Evolutionary conservation across 2,888 invertebrate genomes (phyloP).

Genomic region (Cheilosia grossa): DNA sequence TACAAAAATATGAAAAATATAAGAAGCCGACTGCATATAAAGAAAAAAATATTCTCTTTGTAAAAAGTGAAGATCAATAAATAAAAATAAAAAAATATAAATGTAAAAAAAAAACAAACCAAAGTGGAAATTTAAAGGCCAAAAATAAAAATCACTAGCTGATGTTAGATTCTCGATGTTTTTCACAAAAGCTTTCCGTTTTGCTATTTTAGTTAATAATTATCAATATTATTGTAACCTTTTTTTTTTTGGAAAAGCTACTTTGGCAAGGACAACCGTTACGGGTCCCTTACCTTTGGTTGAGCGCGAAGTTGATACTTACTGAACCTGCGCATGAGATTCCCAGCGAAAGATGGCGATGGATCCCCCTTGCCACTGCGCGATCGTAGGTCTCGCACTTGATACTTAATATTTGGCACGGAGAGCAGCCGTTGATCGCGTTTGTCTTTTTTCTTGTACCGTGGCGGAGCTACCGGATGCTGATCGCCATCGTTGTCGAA

Average conservation of each 20-base stretch:
- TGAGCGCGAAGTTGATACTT: slow-evolving; percentile 86
- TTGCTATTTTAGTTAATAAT: slow-evolving; percentile 55
- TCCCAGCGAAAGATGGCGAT: slow-evolving; percentile 87
- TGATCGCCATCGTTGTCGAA: slow-evolving; percentile 80
- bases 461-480: slow-evolving; percentile 85
- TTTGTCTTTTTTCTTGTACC: slow-evolving; percentile 85
- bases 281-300: slow-evolving; percentile 33
- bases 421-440: slow-evolving; percentile 89
- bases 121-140: slow-evolving; percentile 65
- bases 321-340: slow-evolving; percentile 93
- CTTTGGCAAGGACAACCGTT: slow-evolving; percentile 27
- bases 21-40: slow-evolving; percentile 67
- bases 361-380: slow-evolving; percentile 81
- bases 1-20: slow-evolving; percentile 47
- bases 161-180: slow-evolving; percentile 40
- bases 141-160: slow-evolving; percentile 33
- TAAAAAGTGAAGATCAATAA: slow-evolving; percentile 31
- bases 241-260: slow-evolving; percentile 23
- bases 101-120: slow-evolving; percentile 34
- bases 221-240: slow-evolving; percentile 8
- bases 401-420: slow-evolving; percentile 90
- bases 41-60: slow-evolving; percentile 5
- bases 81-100: neutral
- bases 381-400: slow-evolving; percentile 82
- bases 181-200: slow-evolving; percentile 75